These are phyloP conservation scores for Nerophis ophidion DNA, from an alignment of 2,113 vertebrate species.

Conservation along the genomic window DNA sequence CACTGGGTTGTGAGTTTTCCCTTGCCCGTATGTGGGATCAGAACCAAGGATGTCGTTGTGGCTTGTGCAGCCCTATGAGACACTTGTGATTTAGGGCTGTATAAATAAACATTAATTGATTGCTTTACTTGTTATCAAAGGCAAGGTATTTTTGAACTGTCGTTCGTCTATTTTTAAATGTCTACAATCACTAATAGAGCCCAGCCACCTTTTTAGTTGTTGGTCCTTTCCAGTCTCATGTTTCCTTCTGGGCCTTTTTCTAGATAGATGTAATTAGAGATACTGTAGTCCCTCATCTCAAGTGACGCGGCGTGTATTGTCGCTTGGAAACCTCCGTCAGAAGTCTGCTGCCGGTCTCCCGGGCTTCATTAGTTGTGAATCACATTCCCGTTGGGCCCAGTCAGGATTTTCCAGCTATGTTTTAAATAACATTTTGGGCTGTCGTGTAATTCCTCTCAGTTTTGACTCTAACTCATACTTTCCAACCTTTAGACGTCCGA, in stretches of 20 bases:
- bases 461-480: too few relatives aligned
- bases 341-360: constrained; percentile 28
- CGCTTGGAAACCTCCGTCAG: constrained; percentile 56
- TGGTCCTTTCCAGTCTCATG: neutral
- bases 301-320: constrained; percentile 36
- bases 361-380: constrained; percentile 51
- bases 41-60: too few relatives aligned
- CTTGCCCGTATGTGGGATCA: too few relatives aligned
- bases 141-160: too few relatives aligned
- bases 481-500: too few relatives aligned
- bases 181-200: neutral
- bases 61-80: too few relatives aligned
- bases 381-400: constrained; percentile 25
- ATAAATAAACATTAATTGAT: too few relatives aligned
- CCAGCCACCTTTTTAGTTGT: constrained; percentile 5
- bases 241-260: constrained; percentile 8
- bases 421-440: neutral
- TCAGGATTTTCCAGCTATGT: constrained; percentile 12
- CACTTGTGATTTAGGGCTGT: too few relatives aligned
- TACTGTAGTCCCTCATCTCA: constrained; percentile 29
- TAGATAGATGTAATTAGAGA: constrained; percentile 51
- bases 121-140: too few relatives aligned
- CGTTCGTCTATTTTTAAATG: neutral
- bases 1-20: too few relatives aligned
- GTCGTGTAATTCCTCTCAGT: neutral